Base-by-base conservation (phyloP, 2,888 invertebrate species). In the Phania funesta region DNA sequence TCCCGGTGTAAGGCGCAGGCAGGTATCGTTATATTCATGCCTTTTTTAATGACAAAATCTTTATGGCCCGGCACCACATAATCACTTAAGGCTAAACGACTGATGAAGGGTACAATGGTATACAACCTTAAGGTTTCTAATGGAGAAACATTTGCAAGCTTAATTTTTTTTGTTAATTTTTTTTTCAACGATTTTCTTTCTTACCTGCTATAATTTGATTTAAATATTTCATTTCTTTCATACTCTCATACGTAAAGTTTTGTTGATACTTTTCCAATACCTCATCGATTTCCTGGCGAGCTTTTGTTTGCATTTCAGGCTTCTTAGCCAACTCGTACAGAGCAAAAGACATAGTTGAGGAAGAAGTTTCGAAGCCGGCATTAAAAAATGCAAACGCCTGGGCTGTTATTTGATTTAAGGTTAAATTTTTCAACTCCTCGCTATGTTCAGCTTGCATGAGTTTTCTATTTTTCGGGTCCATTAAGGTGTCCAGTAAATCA, bases 291-390 rank as follows among this genome's bases (percentile, higher is more conserved):
- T 93, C 93, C 2, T 87, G 83, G 5, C 92, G 86, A 1, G 91
- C 85, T 65, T 87, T 90, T 1, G 90, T 86, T 84, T 93, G 93
- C 2, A 92, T 84, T 0, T 92, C 89, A 13, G 88, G 90, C 73
- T 89, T 80, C 2, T 78, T 54, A 0, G 89, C 89, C 70, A 90
- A 70, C 73, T 90, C 90, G 13, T 88, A 90, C 0, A 90, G 46
- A 0, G 87, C 85, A 77, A 93, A 93, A 82, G 92, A 92, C 13
- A 94, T 91, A 0, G 93, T 92, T 0, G 93, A 92, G 0, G 94
- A 93, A 0, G 94, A 93, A 0, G 94, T 94, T 87, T 94, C 94
- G 85, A 93, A 94, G 0, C 94, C 94, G 7, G 94, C 89, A 7
- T 85, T 77, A 18, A 89, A 87, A 52, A 90, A 90, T 0, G 90